Percentiles rank a stretch among this genome's conserved stretches.
phyloP scores from a whole-genome alignment of 1,140 invertebrate species.

The Heliothis subflexa region DNA sequence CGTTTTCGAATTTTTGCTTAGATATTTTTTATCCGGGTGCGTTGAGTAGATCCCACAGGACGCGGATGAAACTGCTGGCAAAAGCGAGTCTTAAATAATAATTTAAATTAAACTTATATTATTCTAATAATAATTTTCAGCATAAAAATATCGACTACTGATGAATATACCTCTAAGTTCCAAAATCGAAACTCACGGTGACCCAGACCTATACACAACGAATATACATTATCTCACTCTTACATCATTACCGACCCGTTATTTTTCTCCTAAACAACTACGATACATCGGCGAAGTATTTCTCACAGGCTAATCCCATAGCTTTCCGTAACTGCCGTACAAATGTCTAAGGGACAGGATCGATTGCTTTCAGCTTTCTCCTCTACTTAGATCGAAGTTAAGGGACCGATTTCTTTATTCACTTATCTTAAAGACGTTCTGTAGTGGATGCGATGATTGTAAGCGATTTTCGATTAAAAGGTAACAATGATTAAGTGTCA shows the following conservation, averaged over 20 bases:
- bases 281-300: constrained; percentile 15
- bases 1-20: too few species aligned
- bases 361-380: constrained; percentile 27
- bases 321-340: constrained; percentile 25
- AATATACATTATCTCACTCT: background rate
- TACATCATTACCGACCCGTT: constrained; percentile 1
- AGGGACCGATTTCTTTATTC: constrained; percentile 43
- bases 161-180: too few species aligned
- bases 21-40: too few species aligned
- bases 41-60: too few species aligned
- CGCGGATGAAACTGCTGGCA: too few species aligned
- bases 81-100: too few species aligned
- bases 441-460: background rate
- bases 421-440: constrained; percentile 34
- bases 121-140: too few species aligned
- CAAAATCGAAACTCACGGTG: background rate
- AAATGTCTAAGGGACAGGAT: constrained; percentile 32
- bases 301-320: constrained; percentile 14
- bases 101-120: too few species aligned
- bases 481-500: too few species aligned
- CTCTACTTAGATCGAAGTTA: constrained; percentile 38
- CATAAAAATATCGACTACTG: too few species aligned
- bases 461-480: background rate
- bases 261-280: constrained; percentile 21
- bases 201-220: background rate